A percentile compares a stretch with the other conserved stretches of the same genome.
Conservation (phyloP, 2,888 invertebrate genomes). For the Agrochola lota region DNA sequence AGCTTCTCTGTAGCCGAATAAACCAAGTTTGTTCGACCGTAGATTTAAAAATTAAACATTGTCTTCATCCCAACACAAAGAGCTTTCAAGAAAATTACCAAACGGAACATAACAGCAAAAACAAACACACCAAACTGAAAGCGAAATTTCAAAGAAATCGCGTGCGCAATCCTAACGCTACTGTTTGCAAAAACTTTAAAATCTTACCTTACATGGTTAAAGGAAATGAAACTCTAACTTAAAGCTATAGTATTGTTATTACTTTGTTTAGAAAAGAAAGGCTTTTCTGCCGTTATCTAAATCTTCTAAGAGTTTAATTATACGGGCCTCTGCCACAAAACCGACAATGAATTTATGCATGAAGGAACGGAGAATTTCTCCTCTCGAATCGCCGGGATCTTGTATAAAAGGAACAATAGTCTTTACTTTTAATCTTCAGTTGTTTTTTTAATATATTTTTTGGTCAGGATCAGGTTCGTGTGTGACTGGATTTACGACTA, state of each 20-base stretch:
- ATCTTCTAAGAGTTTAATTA: conserved; percentile 84
- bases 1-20: conserved; percentile 27
- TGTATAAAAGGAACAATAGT: conserved; percentile 88
- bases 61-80: conserved; percentile 59
- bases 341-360: conserved; percentile 89
- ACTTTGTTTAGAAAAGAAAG: conserved; percentile 63
- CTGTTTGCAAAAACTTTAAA: conserved; percentile 78
- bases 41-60: conserved; percentile 58
- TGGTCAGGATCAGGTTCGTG: conserved; percentile 83
- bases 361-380: conserved; percentile 84
- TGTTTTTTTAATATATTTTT: conserved; percentile 77
- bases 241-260: conserved; percentile 68
- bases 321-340: conserved; percentile 81
- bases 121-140: conserved; percentile 73
- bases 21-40: conserved; percentile 47
- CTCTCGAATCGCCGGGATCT: conserved; percentile 72
- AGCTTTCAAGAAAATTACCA: conserved; percentile 73
- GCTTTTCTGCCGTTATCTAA: conserved; percentile 77
- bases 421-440: conserved; percentile 86
- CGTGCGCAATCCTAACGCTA: conserved; percentile 77
- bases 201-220: conserved; percentile 41
- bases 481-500: conserved; percentile 81
- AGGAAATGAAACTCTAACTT: conserved; percentile 73
- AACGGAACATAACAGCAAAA: conserved; percentile 76
- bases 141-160: conserved; percentile 81